These are phyloP conservation scores for Tanypteryx hageni DNA, from an alignment of 2,888 invertebrate genomes.

Conservation along the genomic window DNA sequence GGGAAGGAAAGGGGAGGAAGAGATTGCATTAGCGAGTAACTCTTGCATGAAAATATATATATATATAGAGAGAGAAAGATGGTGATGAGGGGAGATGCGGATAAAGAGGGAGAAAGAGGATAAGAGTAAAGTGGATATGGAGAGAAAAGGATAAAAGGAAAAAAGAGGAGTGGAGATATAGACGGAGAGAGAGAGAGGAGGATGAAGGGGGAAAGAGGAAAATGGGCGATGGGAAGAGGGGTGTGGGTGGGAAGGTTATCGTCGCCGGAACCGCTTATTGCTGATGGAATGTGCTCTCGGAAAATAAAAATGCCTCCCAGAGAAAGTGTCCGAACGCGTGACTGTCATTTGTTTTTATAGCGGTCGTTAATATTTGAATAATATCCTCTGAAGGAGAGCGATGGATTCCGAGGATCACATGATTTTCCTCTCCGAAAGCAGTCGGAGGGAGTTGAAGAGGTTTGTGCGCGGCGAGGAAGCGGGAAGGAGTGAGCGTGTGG, in stretches of 20 bases:
- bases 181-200: background rate
- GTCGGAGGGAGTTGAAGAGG: background rate
- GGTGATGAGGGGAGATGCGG: no score
- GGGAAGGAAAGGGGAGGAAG: background rate
- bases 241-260: background rate
- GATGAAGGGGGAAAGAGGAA: no score
- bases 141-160: background rate
- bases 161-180: background rate
- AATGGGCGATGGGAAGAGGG: no score
- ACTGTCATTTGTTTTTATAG: constrained; percentile 56
- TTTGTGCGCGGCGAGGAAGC: background rate
- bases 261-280: constrained; percentile 15
- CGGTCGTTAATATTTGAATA: constrained; percentile 60
- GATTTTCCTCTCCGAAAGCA: background rate
- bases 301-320: constrained; percentile 9
- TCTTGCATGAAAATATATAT: constrained; percentile 47
- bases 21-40: constrained; percentile 43
- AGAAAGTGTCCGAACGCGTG: constrained; percentile 35
- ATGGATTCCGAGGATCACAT: background rate
- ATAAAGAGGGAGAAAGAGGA: no score
- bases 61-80: no score
- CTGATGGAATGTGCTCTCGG: constrained; percentile 29
- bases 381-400: constrained; percentile 37
- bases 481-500: background rate
- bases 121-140: no score